These are phyloP conservation scores for Gopherus evgoodei DNA, from an alignment of 2,113 vertebrate species.

Conservation along the genomic window DNA sequence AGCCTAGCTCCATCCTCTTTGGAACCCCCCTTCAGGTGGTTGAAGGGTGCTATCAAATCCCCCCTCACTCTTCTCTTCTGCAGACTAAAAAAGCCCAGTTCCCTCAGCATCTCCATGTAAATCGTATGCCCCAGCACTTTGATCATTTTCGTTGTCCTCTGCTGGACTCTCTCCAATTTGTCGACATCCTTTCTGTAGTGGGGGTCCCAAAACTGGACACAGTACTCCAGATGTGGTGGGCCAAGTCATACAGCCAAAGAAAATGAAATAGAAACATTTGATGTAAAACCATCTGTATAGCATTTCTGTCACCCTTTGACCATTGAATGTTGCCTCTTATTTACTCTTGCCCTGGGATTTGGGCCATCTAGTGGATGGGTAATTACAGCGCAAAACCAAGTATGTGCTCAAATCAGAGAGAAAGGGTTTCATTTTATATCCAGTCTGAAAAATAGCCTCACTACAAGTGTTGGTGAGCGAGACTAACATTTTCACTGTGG, in stretches of 20 bases:
- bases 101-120: too few species aligned
- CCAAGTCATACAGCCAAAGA: neutral
- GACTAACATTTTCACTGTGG: neutral
- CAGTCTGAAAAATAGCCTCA: neutral
- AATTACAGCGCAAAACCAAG: neutral
- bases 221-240: too few species aligned
- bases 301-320: neutral
- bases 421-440: neutral
- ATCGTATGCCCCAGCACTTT: too few species aligned
- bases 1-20: too few species aligned
- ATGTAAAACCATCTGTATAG: neutral
- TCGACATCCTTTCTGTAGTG: too few species aligned
- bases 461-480: neutral
- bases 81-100: too few species aligned
- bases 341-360: neutral
- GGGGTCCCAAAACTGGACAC: too few species aligned
- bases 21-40: too few species aligned
- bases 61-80: too few species aligned
- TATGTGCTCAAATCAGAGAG: neutral
- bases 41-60: too few species aligned
- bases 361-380: neutral
- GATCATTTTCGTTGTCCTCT: too few species aligned
- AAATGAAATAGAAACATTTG: neutral
- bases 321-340: neutral
- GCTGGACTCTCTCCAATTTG: too few species aligned